phyloP scores from a whole-genome alignment of 64 coral and sea anemone genomes.

The Actinia equina region DNA sequence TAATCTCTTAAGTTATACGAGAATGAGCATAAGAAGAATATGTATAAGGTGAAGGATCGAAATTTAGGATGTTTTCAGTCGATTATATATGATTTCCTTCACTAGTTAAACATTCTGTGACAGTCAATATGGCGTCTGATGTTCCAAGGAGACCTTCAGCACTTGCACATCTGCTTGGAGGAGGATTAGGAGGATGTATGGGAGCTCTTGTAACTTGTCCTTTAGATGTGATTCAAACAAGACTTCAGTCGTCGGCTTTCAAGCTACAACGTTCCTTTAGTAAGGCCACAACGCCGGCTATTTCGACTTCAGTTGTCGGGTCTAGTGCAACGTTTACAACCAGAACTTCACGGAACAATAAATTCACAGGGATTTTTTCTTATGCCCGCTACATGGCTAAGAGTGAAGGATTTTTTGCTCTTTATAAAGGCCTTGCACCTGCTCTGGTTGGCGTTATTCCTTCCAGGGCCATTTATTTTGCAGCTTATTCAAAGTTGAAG shows the following conservation, averaged over 20 bases:
- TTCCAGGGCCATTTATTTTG: slow-evolving; percentile 98
- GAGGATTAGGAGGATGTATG: slow-evolving; percentile 87
- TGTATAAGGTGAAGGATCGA: neutral
- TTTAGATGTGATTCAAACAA: slow-evolving; percentile 95
- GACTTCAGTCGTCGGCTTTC: slow-evolving; percentile 95
- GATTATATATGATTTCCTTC: neutral
- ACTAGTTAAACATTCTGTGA: neutral
- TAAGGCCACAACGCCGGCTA: slow-evolving; percentile 42
- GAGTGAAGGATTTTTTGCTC: slow-evolving; percentile 75
- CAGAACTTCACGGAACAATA: slow-evolving; percentile 28
- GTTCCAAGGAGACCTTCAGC: neutral
- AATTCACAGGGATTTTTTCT: slow-evolving; percentile 65
- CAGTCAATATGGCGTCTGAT: slow-evolving; percentile 8
- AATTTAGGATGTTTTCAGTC: neutral
- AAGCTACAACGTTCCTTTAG: slow-evolving; percentile 54
- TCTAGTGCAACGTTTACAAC: slow-evolving; percentile 18
- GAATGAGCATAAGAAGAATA: neutral
- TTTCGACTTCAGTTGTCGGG: slow-evolving; percentile 34
- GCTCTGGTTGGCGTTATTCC: slow-evolving; percentile 85
- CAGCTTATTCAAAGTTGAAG: slow-evolving; percentile 87
- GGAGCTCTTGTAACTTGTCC: slow-evolving; percentile 87
- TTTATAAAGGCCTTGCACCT: slow-evolving; percentile 87
- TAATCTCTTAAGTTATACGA: neutral
- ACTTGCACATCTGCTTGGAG: slow-evolving; percentile 71
- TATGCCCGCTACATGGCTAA: slow-evolving; percentile 84